phyloP scores from a whole-genome alignment of 30 jellyfish, hydroid and myxozoan species.

The Clytia hemisphaerica region DNA sequence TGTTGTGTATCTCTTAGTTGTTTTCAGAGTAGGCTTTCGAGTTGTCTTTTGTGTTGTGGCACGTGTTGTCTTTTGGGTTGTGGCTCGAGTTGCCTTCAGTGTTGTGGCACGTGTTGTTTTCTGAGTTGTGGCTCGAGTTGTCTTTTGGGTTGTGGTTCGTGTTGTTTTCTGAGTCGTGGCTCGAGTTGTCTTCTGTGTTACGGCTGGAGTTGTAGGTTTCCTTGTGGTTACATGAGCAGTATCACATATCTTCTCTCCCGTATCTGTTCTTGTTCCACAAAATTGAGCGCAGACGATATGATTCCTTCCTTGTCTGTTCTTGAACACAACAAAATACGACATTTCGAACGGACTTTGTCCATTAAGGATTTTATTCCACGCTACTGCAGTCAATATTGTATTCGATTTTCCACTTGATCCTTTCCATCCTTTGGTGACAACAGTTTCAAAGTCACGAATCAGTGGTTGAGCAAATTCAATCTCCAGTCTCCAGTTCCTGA shows the following conservation, averaged over 20 bases:
- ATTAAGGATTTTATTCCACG: not conserved
- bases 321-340: not conserved
- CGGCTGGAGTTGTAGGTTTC: no score
- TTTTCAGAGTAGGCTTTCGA: no score
- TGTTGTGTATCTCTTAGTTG: no score
- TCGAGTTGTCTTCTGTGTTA: no score
- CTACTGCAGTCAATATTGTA: not conserved
- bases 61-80: no score
- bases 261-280: not conserved
- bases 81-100: no score
- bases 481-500: not conserved
- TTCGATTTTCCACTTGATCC: not conserved
- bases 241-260: not conserved
- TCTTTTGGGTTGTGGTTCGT: no score
- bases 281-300: conserved; percentile 2
- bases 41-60: no score
- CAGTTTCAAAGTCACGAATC: not conserved
- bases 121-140: no score
- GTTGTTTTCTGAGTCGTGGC: no score
- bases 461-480: conserved; percentile 1
- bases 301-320: not conserved
- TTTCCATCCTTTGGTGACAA: not conserved
- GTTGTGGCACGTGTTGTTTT: no score
- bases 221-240: not conserved
- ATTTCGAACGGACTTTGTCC: not conserved